phyloP scores from a whole-genome alignment of 2,113 vertebrate species.

The Platysteira castanea region DNA sequence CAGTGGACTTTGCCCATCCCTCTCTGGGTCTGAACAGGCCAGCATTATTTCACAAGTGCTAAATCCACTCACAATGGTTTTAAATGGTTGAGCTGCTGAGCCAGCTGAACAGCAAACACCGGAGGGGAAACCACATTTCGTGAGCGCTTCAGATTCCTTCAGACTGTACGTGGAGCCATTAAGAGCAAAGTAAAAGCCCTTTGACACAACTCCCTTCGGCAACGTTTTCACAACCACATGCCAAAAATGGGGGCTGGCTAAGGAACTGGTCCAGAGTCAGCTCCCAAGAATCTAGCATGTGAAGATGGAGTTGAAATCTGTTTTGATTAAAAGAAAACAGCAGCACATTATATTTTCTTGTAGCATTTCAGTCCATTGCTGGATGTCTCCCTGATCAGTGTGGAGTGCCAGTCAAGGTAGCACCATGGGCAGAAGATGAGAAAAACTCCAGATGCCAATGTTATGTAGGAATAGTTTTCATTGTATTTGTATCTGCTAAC shows the following conservation, averaged over 20 bases:
- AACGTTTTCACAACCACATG: not conserved
- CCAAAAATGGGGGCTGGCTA: not conserved
- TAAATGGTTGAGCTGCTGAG: conserved; percentile 56
- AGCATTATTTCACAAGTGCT: conserved; percentile 54
- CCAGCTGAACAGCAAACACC: conserved; percentile 65
- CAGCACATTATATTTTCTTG: not conserved
- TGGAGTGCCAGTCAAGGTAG: not conserved
- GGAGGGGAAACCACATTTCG: conserved; percentile 54
- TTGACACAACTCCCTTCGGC: not conserved
- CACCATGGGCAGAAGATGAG: not conserved
- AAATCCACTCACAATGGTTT: conserved; percentile 51
- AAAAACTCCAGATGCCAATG: not conserved
- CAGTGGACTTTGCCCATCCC: conserved; percentile 32
- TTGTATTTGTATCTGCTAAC: not conserved
- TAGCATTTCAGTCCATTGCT: not conserved
- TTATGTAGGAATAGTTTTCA: not conserved
- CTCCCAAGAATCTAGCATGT: not conserved
- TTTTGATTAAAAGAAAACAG: not conserved
- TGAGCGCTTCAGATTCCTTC: conserved; percentile 51
- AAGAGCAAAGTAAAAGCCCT: conserved; percentile 28
- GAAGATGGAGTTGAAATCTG: not conserved
- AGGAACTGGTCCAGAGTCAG: not conserved
- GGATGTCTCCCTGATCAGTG: not conserved
- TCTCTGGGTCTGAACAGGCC: conserved; percentile 16
- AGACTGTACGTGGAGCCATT: not conserved